These are phyloP conservation scores for Pica pica DNA, from an alignment of 2,113 vertebrate genomes.

Conservation along the genomic window DNA sequence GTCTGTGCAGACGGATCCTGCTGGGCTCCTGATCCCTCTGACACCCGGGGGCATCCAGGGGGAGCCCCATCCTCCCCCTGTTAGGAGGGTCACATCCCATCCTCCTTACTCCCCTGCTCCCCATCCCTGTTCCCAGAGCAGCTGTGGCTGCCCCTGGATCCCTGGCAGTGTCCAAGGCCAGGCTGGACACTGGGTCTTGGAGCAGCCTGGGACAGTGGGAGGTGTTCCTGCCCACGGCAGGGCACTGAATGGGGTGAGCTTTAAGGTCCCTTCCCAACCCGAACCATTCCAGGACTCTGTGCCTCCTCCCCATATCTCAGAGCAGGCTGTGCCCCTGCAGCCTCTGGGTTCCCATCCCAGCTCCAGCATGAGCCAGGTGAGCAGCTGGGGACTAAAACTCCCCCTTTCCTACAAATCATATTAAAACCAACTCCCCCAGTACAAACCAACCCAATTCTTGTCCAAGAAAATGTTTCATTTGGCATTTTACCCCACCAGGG, in stretches of 20 bases:
- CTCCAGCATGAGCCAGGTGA: neutral
- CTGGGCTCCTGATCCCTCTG: neutral
- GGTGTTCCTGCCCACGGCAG: neutral
- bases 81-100: neutral
- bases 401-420: neutral
- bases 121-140: neutral
- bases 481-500: neutral
- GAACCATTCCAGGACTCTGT: neutral
- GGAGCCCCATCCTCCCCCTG: neutral
- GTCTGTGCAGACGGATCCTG: neutral
- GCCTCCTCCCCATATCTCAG: neutral
- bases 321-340: neutral
- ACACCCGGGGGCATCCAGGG: accelerated
- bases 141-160: neutral
- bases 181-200: neutral
- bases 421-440: neutral
- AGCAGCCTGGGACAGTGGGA: neutral
- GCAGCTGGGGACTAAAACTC: neutral
- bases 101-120: neutral
- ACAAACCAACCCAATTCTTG: neutral
- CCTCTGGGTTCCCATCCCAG: neutral
- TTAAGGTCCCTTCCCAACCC: neutral
- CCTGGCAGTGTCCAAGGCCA: neutral
- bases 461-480: neutral
- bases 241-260: neutral